Base-by-base conservation (phyloP, 1,140 invertebrate species). In the Anoplophora glabripennis region DNA sequence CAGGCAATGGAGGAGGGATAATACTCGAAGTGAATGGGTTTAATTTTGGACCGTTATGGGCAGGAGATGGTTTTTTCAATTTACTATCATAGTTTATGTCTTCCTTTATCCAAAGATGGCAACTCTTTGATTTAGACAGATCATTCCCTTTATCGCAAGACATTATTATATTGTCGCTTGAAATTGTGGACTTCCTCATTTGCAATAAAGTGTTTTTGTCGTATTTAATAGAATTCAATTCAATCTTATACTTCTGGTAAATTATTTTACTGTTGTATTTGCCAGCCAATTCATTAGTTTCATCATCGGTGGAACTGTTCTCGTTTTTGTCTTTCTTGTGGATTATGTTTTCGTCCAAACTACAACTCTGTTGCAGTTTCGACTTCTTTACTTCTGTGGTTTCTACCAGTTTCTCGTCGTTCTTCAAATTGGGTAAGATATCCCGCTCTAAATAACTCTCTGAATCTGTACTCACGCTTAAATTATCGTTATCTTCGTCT, bases 1-100 rank as follows among this genome's bases (percentile, higher is more conserved):
- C 80, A 1, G 81, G 78, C 66, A 83, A 80, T 21, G 81, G 75
- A 59, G 83, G 80, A 40, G 81, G 77, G 38, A 81, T 59, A 14
- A 71, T 75, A 57, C 78, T 79, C 8, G 78, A 77, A 49, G 80
- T 79, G 37, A 79, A 79, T 12, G 81, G 81, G 64, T 80, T 81
- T 9, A 62, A 48, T 59, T 64, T 66, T 9, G 62, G 53, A 56
- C 57, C 59, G 11, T 51, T 57, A 4, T 48, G 45, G 4, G 52
- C 46, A 4, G 56, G 35, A 15, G 14, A 54, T 53, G 12, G 57
- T 62, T 46, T 53, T 57, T 4, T 55, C 54, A 53, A 53, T 55
- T 53, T 62, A 54, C 8, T 54, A 53, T 55, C 60, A 62, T 47
- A 62, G 45, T 41, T 62, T 54, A 49, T 55, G 21, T 53, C 18